phyloP scores from a whole-genome alignment of 2,113 vertebrate genomes.

The Centropus bengalensis region DNA sequence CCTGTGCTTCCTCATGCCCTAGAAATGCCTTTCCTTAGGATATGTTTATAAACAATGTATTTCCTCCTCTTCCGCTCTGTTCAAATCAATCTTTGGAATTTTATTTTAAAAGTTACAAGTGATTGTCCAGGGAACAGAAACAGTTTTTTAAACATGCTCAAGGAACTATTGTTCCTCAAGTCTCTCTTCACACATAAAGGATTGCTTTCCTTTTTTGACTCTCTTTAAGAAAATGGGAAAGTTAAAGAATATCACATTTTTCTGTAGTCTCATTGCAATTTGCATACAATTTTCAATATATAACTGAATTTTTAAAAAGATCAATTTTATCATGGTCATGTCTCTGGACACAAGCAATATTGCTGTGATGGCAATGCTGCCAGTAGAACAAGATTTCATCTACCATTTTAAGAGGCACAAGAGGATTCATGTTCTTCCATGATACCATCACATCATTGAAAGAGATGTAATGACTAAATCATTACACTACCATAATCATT shows the following conservation, averaged over 20 bases:
- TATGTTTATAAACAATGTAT: not conserved
- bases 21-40: not conserved
- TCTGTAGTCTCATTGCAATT: not conserved
- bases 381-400: not conserved
- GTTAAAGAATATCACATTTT: not conserved
- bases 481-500: slow-evolving; percentile 20
- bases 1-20: slow-evolving; percentile 16
- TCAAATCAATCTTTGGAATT: slow-evolving; percentile 29
- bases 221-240: not conserved
- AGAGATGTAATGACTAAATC: not conserved
- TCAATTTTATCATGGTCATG: not conserved
- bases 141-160: not conserved
- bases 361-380: not conserved
- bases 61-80: not conserved
- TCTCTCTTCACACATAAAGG: not conserved
- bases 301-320: not conserved
- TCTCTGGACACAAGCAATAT: not conserved
- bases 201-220: not conserved
- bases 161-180: not conserved
- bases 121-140: not conserved
- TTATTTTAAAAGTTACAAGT: slow-evolving; percentile 37
- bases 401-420: not conserved
- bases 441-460: not conserved
- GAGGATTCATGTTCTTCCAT: not conserved
- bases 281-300: not conserved